Percentiles rank a stretch among this genome's conserved stretches.
Conservation (phyloP, 2,113 vertebrate genomes). For the Eurystomus gularis region DNA sequence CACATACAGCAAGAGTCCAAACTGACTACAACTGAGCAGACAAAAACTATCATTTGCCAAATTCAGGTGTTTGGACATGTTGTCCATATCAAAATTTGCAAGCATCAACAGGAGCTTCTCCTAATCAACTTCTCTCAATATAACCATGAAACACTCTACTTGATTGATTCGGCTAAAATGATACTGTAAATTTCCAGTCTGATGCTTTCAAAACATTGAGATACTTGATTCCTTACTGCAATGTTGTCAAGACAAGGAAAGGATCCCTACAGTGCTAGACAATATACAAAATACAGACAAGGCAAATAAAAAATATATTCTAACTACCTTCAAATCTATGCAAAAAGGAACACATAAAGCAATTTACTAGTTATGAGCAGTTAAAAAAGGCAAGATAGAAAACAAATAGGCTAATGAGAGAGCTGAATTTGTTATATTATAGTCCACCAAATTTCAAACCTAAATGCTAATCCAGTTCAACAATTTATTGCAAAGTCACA, state of each 20-base stretch:
- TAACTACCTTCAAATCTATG: neutral
- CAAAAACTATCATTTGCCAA: neutral
- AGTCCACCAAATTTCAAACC: neutral
- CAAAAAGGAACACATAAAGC: neutral
- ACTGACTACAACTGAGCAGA: neutral
- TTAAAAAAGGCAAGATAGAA: neutral
- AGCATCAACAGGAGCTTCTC: neutral
- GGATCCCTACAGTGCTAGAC: neutral
- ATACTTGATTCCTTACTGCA: neutral
- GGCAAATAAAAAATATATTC: neutral
- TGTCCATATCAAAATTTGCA: neutral
- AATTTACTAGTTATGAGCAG: neutral
- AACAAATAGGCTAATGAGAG: neutral
- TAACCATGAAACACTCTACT: neutral
- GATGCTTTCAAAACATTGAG: neutral
- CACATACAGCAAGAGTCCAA: neutral
- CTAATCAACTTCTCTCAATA: neutral
- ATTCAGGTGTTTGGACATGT: neutral
- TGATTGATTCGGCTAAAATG: neutral
- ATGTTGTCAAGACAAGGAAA: neutral
- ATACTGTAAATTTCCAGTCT: neutral
- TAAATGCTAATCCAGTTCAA: neutral
- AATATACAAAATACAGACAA: neutral
- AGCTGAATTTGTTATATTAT: neutral
- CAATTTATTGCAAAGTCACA: neutral